These are phyloP conservation scores for Epiblema foenella DNA, from an alignment of 2,888 invertebrate genomes.

Conservation along the genomic window DNA sequence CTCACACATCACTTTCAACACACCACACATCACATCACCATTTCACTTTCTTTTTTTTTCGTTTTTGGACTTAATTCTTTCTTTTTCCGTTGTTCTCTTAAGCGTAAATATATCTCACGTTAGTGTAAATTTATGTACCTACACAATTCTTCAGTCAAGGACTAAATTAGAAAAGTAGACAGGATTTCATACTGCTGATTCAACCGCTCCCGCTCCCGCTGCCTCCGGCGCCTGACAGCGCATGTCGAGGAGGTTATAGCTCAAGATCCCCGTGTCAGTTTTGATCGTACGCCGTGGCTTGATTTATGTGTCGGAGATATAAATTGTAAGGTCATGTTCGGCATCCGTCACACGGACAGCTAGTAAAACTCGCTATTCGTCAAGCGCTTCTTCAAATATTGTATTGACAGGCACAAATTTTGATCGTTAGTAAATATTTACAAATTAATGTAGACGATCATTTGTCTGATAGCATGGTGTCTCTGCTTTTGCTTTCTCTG, in stretches of 20 bases:
- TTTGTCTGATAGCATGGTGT: conserved; percentile 6
- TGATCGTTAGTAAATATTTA: conserved; percentile 52
- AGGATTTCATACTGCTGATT: not conserved
- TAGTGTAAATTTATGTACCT: no score
- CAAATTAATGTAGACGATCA: conserved; percentile 22
- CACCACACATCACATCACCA: no score
- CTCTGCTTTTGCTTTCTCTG: not conserved
- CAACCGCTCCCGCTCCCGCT: conserved; percentile 20
- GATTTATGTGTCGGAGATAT: conserved; percentile 76
- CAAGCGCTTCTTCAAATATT: conserved; percentile 59
- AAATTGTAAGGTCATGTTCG: conserved; percentile 77
- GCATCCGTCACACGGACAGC: conserved; percentile 74
- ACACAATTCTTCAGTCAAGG: no score
- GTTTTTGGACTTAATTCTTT: no score
- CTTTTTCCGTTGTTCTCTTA: no score
- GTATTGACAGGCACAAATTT: conserved; percentile 64
- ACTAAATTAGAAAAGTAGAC: no score
- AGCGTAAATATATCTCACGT: no score
- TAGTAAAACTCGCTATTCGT: conserved; percentile 74
- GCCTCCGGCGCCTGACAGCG: not conserved
- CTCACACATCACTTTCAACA: no score
- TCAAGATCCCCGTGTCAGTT: conserved; percentile 75
- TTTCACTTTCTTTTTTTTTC: no score
- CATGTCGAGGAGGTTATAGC: conserved; percentile 65
- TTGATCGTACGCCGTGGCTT: conserved; percentile 72